These are phyloP conservation scores for Alloplasta piceator DNA, from an alignment of 2,888 invertebrate genomes.

Conservation along the genomic window DNA sequence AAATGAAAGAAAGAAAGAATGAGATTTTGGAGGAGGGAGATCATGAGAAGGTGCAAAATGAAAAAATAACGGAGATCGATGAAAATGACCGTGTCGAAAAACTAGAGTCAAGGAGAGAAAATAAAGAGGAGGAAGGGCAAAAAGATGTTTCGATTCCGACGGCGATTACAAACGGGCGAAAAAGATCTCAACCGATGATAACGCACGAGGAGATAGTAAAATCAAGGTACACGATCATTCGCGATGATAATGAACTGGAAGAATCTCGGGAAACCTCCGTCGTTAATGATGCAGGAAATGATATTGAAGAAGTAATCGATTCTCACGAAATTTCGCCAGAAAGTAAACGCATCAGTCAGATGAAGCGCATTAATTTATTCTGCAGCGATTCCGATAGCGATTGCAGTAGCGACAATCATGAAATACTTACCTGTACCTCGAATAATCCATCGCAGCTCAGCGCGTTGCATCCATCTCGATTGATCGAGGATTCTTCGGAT, in stretches of 20 bases:
- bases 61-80: background rate
- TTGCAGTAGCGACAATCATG: conserved; percentile 38
- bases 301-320: background rate
- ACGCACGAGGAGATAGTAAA: conserved; percentile 67
- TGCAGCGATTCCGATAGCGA: conserved; percentile 48
- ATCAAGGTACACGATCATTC: conserved; percentile 68
- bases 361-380: conserved; percentile 65
- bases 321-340: conserved; percentile 41
- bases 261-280: background rate
- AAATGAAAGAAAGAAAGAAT: no score
- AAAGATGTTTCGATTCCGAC: background rate
- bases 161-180: background rate
- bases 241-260: conserved; percentile 21
- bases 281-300: background rate
- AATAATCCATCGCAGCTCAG: background rate
- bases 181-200: conserved; percentile 64
- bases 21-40: no score
- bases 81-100: background rate
- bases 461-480: conserved; percentile 7
- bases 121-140: background rate
- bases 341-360: conserved; percentile 52
- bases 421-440: background rate
- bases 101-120: background rate
- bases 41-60: background rate
- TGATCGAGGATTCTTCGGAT: conserved; percentile 46